Conservation (phyloP, 2,797 vertebrate species). For the Amazona finschi region DNA sequence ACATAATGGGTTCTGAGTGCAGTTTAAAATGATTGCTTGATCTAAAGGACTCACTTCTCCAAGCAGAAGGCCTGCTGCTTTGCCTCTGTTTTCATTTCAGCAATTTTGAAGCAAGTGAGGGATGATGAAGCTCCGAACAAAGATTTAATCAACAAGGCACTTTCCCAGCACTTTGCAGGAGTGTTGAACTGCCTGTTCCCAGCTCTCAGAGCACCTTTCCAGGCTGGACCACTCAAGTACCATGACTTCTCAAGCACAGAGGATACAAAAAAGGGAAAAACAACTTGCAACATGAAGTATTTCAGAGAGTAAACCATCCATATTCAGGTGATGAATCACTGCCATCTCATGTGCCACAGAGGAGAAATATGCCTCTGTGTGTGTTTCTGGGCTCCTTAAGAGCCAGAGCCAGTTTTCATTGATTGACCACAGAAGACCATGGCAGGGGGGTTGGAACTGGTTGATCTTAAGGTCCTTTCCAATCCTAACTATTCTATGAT, state of each 20-base stretch:
- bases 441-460: too few relatives aligned
- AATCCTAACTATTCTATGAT: too few relatives aligned
- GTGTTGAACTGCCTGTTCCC: background rate
- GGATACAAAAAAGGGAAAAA: background rate
- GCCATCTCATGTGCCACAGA: background rate
- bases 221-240: background rate
- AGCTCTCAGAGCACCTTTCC: background rate
- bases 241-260: background rate
- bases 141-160: background rate
- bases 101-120: background rate
- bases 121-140: background rate
- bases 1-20: background rate
- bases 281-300: background rate
- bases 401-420: background rate
- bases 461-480: too few relatives aligned
- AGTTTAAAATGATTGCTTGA: background rate
- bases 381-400: background rate
- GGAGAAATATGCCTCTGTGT: background rate
- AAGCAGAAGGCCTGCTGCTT: slow-evolving; percentile 3
- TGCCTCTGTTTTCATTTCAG: slow-evolving; percentile 18
- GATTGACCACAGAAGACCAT: background rate
- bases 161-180: background rate
- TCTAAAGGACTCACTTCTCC: background rate
- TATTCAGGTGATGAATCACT: background rate
- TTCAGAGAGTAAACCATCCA: background rate